Conservation (phyloP, 2,888 invertebrate species). For the Eristalinus sepulchralis region DNA sequence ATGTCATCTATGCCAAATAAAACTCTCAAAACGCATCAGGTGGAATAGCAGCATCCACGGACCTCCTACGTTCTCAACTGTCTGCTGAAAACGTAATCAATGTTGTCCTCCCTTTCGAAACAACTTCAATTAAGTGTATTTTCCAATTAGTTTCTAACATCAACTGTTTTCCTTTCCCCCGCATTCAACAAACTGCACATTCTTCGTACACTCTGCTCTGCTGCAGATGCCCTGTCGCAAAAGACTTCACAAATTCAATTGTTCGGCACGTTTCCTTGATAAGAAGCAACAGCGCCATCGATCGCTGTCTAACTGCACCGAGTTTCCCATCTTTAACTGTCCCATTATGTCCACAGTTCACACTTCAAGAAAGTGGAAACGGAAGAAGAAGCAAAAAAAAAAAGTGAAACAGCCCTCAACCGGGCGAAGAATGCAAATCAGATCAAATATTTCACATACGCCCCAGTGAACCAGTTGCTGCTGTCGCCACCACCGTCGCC, state of each 20-base stretch:
- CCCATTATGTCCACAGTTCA: background rate
- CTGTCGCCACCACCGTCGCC: slow-evolving; percentile 4
- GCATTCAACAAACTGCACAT: background rate
- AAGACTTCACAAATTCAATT: background rate
- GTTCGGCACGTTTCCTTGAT: background rate
- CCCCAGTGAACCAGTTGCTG: slow-evolving; percentile 52
- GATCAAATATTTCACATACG: slow-evolving; percentile 56
- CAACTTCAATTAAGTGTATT: no score
- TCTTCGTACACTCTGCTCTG: background rate
- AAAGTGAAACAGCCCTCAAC: background rate
- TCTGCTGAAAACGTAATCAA: no score
- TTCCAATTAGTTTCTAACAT: no score
- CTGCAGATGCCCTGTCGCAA: background rate
- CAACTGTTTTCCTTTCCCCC: no score
- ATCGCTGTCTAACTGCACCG: background rate
- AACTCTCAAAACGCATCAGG: no score
- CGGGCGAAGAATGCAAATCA: slow-evolving; percentile 30
- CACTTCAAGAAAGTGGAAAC: background rate
- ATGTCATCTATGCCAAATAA: no score
- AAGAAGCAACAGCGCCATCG: background rate
- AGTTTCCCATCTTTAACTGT: background rate
- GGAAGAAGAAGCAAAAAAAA: background rate
- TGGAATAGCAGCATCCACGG: no score
- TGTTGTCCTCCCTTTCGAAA: no score
- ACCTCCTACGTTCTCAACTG: no score